phyloP scores from a whole-genome alignment of 2,797 vertebrate species.

The Sebastes vulpes region DNA sequence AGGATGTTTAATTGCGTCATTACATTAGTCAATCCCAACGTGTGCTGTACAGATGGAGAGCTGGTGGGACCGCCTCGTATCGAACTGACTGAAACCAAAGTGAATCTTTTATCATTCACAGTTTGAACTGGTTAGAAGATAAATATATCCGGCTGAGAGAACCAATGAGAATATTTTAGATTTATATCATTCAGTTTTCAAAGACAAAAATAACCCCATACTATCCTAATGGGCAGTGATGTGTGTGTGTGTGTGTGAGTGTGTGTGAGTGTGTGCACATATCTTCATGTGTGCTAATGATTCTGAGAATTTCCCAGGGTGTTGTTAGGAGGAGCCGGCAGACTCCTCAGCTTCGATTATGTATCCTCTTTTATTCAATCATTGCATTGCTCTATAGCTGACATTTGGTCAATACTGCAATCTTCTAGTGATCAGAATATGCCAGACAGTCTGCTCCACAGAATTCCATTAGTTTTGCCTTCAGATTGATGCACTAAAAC shows the following conservation, averaged over 20 bases:
- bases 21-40: background rate
- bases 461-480: conserved; percentile 93
- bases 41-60: background rate
- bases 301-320: conserved; percentile 82
- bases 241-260: too few species aligned
- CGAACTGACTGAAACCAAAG: background rate
- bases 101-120: background rate
- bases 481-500: conserved; percentile 85
- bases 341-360: conserved; percentile 91
- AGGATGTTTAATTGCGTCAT: background rate
- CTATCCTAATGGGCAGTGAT: background rate
- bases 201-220: background rate
- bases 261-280: background rate
- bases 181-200: background rate
- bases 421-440: conserved; percentile 93
- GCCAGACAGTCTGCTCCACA: conserved; percentile 88
- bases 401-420: conserved; percentile 98
- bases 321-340: conserved; percentile 87
- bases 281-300: conserved; percentile 49
- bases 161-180: background rate
- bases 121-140: background rate
- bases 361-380: conserved; percentile 95
- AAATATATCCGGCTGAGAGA: background rate
- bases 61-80: too few species aligned
- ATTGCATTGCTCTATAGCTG: conserved; percentile 87